phyloP scores from a whole-genome alignment of 2,113 vertebrate genomes.

The Polyodon spathula region DNA sequence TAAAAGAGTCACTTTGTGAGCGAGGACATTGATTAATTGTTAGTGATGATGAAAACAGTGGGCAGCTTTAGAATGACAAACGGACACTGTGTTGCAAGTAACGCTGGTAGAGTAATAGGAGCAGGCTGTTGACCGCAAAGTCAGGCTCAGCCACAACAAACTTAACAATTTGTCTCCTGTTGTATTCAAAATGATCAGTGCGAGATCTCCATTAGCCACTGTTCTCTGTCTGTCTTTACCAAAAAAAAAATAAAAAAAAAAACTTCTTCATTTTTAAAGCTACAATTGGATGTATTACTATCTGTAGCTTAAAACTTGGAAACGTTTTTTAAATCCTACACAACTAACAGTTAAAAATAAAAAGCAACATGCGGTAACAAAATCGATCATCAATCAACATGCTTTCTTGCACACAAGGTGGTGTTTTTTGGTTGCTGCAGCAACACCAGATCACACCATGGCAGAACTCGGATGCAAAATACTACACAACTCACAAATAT shows the following conservation, averaged over 20 bases:
- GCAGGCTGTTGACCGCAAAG: neutral
- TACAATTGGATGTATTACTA: too few species aligned
- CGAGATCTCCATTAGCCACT: too few species aligned
- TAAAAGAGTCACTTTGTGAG: too few species aligned
- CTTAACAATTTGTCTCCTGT: neutral
- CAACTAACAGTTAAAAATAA: neutral
- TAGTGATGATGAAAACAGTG: too few species aligned
- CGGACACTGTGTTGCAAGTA: neutral
- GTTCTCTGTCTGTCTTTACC: too few species aligned
- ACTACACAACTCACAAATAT: slow-evolving; percentile 84
- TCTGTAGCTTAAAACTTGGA: too few species aligned
- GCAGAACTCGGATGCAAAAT: slow-evolving; percentile 49
- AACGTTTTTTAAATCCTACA: too few species aligned
- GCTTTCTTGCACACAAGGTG: slow-evolving; percentile 34
- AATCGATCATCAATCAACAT: slow-evolving; percentile 37
- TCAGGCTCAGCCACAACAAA: slow-evolving; percentile 7
- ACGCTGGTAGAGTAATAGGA: neutral
- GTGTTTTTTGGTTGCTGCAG: slow-evolving; percentile 37
- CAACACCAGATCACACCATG: slow-evolving; percentile 49
- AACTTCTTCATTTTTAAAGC: too few species aligned
- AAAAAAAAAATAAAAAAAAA: too few species aligned
- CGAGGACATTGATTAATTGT: too few species aligned
- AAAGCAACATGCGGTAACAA: slow-evolving; percentile 40
- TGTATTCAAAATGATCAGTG: too few species aligned
- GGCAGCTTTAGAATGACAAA: too few species aligned